Evolutionary conservation across 2,113 vertebrate genomes (phyloP), one percentile per base, ranked within the genome.

Genomic region (Tragulus kanchil): DNA sequence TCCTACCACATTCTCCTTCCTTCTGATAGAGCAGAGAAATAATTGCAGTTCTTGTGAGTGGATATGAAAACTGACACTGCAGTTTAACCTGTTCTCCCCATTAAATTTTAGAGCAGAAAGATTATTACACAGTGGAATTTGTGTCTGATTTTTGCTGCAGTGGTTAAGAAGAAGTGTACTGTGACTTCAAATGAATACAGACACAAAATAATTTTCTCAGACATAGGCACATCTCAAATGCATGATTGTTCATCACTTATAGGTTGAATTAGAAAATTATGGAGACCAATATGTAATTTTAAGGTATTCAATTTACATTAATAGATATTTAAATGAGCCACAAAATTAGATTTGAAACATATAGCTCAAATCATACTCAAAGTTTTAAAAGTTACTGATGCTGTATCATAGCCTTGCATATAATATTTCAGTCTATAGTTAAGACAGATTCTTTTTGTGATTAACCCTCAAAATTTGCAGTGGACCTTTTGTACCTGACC

Each of bases 251-350:
- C 95, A 85, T 97, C 71, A 85, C 21, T 67, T 94, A 81, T 9
- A 2, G 42, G 28, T 83, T 89, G 52, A 88, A 89, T 96, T 90
- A 96, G 90, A 85, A 96, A 95, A 94, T 94, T 93, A 73, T 85
- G 54, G 54, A 95, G 64, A 82, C 54, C 56, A 87, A 85, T 83
- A 90, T 97, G 59, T 88, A 96, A 95, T 97, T 96, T 97, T 93
- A 97, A 97, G 45, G 12, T 86, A 79, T 95, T 95, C 23, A 77
- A 92, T 93, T 97, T 95, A 90, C 3, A 4, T 71, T 93, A 95
- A 95, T 65, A 95, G 45, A 48, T 97, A 85, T 85, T 64, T 93
- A 94, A 97, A 92, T 96, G 94, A 98, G 87, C 77, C 96, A 97
- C 52, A 73, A 94, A 96, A 97, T 94, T 96, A 71, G 42, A 58